A percentile compares a stretch with the other conserved stretches of the same genome.
Evolutionary conservation across 1,140 invertebrate species (phyloP).

Genomic region (Pogonognathellus flavescens): DNA sequence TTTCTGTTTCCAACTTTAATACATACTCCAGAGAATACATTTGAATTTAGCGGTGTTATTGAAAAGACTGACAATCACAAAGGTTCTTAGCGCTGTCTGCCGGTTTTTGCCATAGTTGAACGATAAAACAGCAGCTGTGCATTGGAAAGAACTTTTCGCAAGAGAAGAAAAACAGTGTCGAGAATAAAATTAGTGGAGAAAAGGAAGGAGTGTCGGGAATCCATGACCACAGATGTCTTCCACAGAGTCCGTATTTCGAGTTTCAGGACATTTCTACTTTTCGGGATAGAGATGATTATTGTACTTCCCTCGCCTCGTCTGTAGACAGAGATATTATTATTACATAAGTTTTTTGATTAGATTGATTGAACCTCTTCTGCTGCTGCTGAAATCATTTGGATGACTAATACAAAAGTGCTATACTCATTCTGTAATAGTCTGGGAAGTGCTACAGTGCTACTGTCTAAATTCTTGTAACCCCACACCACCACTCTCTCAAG

Average conservation of each 20-base stretch:
- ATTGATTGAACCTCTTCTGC: too few species aligned
- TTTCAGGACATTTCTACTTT: neutral
- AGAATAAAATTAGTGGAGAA: neutral
- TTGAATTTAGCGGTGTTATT: slow-evolving; percentile 5
- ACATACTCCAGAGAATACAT: neutral
- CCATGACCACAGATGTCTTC: slow-evolving; percentile 49
- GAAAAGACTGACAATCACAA: neutral
- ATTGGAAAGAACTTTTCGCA: neutral
- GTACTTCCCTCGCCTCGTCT: too few species aligned
- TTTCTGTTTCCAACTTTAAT: too few species aligned
- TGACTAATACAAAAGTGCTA: too few species aligned
- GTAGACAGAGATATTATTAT: too few species aligned
- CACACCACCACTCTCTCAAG: too few species aligned
- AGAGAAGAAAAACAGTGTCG: neutral
- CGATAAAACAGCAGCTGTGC: neutral
- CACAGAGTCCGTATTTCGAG: neutral
- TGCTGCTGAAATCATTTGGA: too few species aligned
- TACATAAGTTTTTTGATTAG: too few species aligned
- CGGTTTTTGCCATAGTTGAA: neutral
- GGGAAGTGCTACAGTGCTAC: too few species aligned
- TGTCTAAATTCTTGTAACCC: too few species aligned
- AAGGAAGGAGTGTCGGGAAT: slow-evolving; percentile 22
- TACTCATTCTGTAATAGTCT: too few species aligned
- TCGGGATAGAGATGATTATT: too few species aligned
- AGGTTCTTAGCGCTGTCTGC: neutral